Base-by-base conservation (phyloP, 1,140 invertebrate species). In the Solen grandis region DNA sequence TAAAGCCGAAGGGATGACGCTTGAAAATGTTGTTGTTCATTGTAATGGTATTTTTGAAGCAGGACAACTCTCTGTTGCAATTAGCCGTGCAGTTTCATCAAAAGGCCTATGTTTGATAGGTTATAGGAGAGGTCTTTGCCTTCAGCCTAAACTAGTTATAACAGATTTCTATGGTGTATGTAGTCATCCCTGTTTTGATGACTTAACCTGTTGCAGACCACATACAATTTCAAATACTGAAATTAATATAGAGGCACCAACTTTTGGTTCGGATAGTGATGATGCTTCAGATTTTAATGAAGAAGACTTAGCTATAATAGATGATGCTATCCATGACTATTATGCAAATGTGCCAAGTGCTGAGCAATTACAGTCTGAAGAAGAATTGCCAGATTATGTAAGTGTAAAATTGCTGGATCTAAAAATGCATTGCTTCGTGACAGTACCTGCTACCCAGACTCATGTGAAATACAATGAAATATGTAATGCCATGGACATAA, bases 1-100 rank as follows among this genome's bases (percentile, higher is more conserved):
- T n/a, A 65, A 65, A 36, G 4, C 62, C 5, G 33, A 65, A 65
- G 62, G 62, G 2, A 65, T 65, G 62, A 65, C 62, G 41, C 33
- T 38, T 4, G 4, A 35, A 38, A 8, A 35, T 5, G 62, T 65
- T 35, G 36, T 41, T 8, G 62, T 65, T 65, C 31, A 65, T 22
- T 65, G 62, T 22, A 35, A 36, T 14, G 36, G 62, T 2, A 41
- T 65, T 19, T 65, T 38, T 19, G 5, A 65, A 41, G 5, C 62
- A 2, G 62, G 62, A 8, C 62, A 65, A 33, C 22, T 65, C 5
- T 65, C 62, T 14, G 62, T 65, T 35, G 31, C 62, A 14, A n/a
- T 65, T 36, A 36, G 62, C 5, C 5, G 31, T 13, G 31, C 62
- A 14, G 62, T 65, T 38, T 65, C 36, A 3, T 65, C 31, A 35